A percentile compares a stretch with the other conserved stretches of the same genome.
Conservation (phyloP, 2,113 vertebrate species). For the Cinclus mexicanus region DNA sequence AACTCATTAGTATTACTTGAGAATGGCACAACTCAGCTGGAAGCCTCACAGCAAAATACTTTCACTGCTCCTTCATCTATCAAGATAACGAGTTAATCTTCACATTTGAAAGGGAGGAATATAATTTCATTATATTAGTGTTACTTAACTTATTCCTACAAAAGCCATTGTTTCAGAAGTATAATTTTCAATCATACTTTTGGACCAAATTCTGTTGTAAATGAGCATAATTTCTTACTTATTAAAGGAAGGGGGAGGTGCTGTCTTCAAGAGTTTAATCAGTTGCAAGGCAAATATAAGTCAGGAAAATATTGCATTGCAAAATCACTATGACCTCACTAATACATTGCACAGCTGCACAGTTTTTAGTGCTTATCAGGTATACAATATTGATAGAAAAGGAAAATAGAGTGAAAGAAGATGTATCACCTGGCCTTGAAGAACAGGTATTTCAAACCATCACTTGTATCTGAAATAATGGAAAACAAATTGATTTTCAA, state of each 20-base stretch:
- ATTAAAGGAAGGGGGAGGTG: background rate
- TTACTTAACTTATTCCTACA: background rate
- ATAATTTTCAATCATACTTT: background rate
- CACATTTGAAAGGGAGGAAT: background rate
- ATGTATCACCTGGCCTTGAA: background rate
- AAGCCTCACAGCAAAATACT: background rate
- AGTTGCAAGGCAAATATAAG: background rate
- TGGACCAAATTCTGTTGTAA: background rate
- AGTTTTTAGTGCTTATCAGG: background rate
- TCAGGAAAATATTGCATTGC: background rate
- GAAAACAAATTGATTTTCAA: background rate
- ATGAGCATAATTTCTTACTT: background rate
- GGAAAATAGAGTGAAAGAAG: background rate
- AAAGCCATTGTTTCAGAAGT: background rate
- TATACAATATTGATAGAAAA: background rate
- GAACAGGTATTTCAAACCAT: background rate
- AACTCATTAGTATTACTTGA: background rate
- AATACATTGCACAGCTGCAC: background rate
- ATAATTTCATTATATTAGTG: background rate
- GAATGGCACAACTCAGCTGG: background rate
- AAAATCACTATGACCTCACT: background rate
- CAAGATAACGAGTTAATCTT: background rate
- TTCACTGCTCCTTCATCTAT: background rate
- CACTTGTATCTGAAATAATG: background rate
- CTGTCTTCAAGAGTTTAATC: background rate